phyloP scores from a whole-genome alignment of 2,888 invertebrate genomes.

The Steinernema hermaphroditum region DNA sequence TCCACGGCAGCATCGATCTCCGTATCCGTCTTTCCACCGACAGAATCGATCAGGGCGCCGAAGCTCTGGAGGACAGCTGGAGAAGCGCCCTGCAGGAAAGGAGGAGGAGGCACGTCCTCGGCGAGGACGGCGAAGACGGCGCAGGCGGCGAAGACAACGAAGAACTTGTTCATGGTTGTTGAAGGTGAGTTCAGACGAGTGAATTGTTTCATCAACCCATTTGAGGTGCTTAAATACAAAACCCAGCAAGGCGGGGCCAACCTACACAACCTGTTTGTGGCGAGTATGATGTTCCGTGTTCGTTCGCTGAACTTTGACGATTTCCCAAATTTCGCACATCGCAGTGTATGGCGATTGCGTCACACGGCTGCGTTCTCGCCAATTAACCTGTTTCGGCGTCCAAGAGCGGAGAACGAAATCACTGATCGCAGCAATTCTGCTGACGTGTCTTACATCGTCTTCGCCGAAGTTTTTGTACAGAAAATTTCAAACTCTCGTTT shows the following conservation, averaged over 20 bases:
- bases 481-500: background rate
- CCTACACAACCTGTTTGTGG: too few relatives aligned
- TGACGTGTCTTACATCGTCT: too few relatives aligned
- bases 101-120: constrained; percentile 46
- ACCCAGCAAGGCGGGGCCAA: too few relatives aligned
- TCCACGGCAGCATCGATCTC: constrained; percentile 57
- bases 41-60: constrained; percentile 45
- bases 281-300: background rate
- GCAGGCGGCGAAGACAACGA: constrained; percentile 46
- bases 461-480: background rate
- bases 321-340: too few relatives aligned
- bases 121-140: constrained; percentile 35
- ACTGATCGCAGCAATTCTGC: too few relatives aligned
- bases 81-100: constrained; percentile 54
- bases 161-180: constrained; percentile 21
- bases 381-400: too few relatives aligned
- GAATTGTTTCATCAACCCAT: too few relatives aligned
- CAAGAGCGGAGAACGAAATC: too few relatives aligned
- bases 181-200: background rate
- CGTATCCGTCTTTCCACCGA: constrained; percentile 49
- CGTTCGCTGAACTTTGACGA: background rate
- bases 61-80: constrained; percentile 47
- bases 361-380: too few relatives aligned
- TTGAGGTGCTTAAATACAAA: too few relatives aligned
- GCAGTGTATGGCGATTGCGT: too few relatives aligned